Conservation (phyloP, 2,113 vertebrate genomes). For the Drymodes brunneopygia region DNA sequence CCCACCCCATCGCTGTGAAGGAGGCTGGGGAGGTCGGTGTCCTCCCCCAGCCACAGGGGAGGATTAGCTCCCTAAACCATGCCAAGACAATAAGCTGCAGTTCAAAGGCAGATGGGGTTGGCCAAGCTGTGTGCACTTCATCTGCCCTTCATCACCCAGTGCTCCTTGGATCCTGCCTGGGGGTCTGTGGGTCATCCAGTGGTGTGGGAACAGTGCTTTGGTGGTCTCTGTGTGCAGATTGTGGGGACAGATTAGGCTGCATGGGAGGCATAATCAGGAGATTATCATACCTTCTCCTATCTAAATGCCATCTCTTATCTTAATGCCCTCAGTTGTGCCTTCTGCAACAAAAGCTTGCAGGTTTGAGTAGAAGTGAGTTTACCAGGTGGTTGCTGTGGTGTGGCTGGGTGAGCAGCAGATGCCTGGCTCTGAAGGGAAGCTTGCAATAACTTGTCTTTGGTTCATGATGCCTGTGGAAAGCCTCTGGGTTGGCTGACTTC, state of each 20-base stretch:
- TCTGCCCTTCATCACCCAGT: neutral
- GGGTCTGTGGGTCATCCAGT: neutral
- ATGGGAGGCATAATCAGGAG: neutral
- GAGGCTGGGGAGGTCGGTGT: neutral
- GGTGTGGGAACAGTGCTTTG: neutral
- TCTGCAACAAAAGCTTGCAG: neutral
- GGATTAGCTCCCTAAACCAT: neutral
- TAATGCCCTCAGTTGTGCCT: neutral
- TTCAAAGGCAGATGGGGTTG: neutral
- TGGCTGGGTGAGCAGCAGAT: neutral
- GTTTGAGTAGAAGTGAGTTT: neutral
- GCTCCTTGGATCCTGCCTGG: neutral
- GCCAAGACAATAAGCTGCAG: neutral
- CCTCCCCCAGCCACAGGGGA: neutral
- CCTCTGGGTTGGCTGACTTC: neutral
- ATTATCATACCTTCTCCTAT: neutral
- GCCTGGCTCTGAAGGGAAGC: neutral
- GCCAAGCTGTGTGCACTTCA: neutral
- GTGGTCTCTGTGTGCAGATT: neutral
- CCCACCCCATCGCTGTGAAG: accelerated
- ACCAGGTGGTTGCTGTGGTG: neutral
- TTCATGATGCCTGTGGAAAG: neutral
- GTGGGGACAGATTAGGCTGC: neutral
- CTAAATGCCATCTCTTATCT: neutral
- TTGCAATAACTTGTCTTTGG: neutral